A percentile compares a stretch with the other conserved stretches of the same genome.
These are phyloP conservation scores for Thryonomys swinderianus DNA, from an alignment of 2,113 vertebrate genomes.

Conservation along the genomic window DNA sequence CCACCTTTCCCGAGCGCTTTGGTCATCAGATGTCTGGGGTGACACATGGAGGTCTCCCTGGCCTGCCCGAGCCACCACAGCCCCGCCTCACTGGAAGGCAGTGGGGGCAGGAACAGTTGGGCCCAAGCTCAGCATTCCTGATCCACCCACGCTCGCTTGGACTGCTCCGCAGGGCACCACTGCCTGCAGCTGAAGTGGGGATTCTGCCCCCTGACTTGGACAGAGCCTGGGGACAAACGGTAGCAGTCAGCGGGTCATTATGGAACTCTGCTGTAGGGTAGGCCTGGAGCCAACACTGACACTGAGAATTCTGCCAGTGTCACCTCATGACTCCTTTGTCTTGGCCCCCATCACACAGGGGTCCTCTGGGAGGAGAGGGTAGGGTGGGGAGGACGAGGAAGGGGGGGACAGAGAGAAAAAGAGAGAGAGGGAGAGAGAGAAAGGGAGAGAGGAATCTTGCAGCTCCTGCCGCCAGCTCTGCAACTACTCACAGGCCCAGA, in stretches of 20 bases:
- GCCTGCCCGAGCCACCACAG: background rate
- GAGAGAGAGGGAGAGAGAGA: background rate
- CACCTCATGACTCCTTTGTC: accelerated
- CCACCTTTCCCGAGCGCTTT: background rate
- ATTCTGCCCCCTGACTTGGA: background rate
- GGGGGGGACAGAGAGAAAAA: background rate
- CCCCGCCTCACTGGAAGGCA: background rate
- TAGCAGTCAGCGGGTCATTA: background rate
- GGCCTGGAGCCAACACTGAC: background rate
- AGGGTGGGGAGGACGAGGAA: background rate
- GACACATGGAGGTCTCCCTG: background rate
- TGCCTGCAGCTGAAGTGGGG: background rate
- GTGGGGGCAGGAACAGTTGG: background rate
- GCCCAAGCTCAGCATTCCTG: background rate
- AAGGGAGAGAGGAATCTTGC: background rate
- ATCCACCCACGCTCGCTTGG: conserved; percentile 3
- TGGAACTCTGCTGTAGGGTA: accelerated
- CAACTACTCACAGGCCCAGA: conserved; percentile 48
- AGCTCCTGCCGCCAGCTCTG: conserved; percentile 12
- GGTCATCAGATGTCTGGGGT: background rate
- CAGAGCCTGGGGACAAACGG: background rate
- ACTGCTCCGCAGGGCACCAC: background rate
- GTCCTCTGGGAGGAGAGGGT: background rate
- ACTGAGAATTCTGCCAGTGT: background rate
- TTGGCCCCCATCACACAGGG: background rate